Percentiles rank a stretch among this genome's conserved stretches.
These are phyloP conservation scores for Thaumatotibia leucotreta DNA, from an alignment of 1,140 invertebrate genomes.

Conservation along the genomic window DNA sequence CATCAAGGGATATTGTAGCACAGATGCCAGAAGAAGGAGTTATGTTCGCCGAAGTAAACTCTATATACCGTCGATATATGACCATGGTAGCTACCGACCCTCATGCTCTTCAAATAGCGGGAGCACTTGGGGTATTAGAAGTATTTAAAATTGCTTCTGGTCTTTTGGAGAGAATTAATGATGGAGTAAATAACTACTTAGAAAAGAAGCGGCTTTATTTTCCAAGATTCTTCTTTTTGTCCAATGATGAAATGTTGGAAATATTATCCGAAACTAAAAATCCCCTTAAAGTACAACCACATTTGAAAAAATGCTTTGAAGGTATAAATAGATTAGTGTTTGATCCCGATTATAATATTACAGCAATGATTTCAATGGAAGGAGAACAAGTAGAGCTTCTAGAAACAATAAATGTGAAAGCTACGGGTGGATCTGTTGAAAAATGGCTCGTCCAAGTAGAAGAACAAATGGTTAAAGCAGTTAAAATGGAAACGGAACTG, in stretches of 20 bases:
- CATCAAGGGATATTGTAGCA: slow-evolving; percentile 93
- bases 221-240: slow-evolving; percentile 95
- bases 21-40: slow-evolving; percentile 95
- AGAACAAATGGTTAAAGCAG: slow-evolving; percentile 87
- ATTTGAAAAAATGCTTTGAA: slow-evolving; percentile 95
- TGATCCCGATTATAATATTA: slow-evolving; percentile 86
- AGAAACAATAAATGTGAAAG: slow-evolving; percentile 84
- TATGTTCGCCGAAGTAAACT: slow-evolving; percentile 86
- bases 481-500: slow-evolving; percentile 84
- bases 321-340: slow-evolving; percentile 85
- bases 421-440: slow-evolving; percentile 92
- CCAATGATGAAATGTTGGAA: slow-evolving; percentile 96
- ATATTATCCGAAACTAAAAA: slow-evolving; percentile 96
- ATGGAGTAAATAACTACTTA: slow-evolving; percentile 92
- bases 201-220: slow-evolving; percentile 95
- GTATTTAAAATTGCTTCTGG: slow-evolving; percentile 84
- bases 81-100: slow-evolving; percentile 83
- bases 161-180: slow-evolving; percentile 88
- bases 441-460: slow-evolving; percentile 94
- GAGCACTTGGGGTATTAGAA: slow-evolving; percentile 84
- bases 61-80: slow-evolving; percentile 90
- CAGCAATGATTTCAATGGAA: slow-evolving; percentile 91
- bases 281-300: slow-evolving; percentile 90
- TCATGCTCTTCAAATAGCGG: slow-evolving; percentile 85
- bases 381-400: slow-evolving; percentile 86